Base-by-base conservation (phyloP, 2,797 vertebrate species). In the Saxicola maurus region DNA sequence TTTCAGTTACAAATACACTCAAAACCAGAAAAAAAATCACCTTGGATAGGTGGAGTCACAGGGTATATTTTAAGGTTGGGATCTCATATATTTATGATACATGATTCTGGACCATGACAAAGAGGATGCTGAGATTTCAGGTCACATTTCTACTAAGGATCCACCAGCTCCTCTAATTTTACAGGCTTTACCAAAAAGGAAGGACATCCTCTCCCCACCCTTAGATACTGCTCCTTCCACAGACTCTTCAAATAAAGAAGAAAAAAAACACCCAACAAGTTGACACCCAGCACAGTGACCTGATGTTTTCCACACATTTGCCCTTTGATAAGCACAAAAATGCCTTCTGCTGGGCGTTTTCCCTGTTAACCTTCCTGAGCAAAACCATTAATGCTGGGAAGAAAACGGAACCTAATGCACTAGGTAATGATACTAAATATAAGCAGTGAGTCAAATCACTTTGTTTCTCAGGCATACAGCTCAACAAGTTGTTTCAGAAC, bases 371-470 rank as follows among this genome's bases (percentile, higher is more conserved):
- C 93, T 95, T 93, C 95, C 93, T 96, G 93, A 92, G 89, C 56
- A 86, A 45, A 89, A 83, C 3, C 87, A 92, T 88, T 67, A 89
- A 86, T n/a, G 73, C 76, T 92, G 7, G 14, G 76, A 62, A 96
- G 92, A 91, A 93, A 93, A 94, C 10, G 5, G 81, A 93, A 72
- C 87, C 73, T 40, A 31, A 40, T 31, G 81, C 65, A 90, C 57
- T 87, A 88, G 73, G 87, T 94, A 95, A 92, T 92, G 91, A 66
- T 88, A 80, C 93, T 95, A 96, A 95, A 92, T 96, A 94, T 93
- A 94, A 93, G 61, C 80, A 59, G 27, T 77, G 90, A 92, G 85
- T 90, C 86, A 93, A 95, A 86, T 52, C 43, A 65, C 73, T 92
- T 82, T 76, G 73, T 77, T 95, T 74, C 85, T 80, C 67, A 59